Percentiles rank a stretch among this genome's conserved stretches.
Conservation (phyloP, 2,888 invertebrate species). For the Amiota communis region DNA sequence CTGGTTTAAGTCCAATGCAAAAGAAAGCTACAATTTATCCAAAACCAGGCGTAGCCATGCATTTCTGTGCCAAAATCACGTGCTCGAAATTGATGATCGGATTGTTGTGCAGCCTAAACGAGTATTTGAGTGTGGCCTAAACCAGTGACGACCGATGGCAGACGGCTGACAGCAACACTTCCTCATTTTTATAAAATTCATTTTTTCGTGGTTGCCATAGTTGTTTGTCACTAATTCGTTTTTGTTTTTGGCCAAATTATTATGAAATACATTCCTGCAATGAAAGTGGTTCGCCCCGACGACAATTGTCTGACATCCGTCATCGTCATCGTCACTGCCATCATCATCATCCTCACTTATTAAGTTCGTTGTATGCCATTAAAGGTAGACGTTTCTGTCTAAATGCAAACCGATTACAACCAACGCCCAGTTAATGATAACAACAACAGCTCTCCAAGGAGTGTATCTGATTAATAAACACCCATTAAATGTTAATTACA, state of each 20-base stretch:
- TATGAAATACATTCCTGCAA: constrained; percentile 21
- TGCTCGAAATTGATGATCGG: neutral
- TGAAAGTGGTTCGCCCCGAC: constrained; percentile 6
- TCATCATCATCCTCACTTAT: no score
- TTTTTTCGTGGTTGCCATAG: no score
- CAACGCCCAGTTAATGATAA: no score
- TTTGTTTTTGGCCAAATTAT: constrained; percentile 1
- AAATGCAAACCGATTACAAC: no score
- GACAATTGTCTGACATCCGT: no score
- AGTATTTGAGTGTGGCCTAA: neutral
- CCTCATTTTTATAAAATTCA: neutral
- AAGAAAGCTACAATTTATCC: constrained; percentile 12
- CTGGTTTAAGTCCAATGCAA: constrained; percentile 15
- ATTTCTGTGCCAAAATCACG: neutral
- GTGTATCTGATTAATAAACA: constrained; percentile 12
- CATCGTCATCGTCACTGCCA: no score
- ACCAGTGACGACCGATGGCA: neutral
- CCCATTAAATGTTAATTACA: constrained; percentile 17
- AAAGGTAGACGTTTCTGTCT: no score
- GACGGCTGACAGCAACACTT: neutral
- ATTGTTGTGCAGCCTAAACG: neutral
- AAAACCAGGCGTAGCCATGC: neutral
- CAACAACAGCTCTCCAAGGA: no score
- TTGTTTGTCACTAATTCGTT: neutral
- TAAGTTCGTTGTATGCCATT: no score